Conservation (phyloP, 2,888 invertebrate species). For the Luperina testacea region DNA sequence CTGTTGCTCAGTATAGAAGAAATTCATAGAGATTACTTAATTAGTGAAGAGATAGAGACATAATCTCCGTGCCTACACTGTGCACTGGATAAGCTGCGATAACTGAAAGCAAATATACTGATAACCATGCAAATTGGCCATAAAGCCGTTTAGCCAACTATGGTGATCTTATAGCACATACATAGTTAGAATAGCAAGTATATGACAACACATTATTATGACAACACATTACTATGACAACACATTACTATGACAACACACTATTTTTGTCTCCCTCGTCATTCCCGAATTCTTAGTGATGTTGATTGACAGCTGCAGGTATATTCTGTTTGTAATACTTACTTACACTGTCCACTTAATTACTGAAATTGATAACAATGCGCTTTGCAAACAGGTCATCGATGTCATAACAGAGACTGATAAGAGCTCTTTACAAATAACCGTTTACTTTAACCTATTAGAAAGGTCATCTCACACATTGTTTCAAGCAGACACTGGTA, state of each 20-base stretch:
- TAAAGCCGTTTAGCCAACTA: not conserved
- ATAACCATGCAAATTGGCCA: constrained; percentile 6
- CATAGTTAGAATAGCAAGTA: not conserved
- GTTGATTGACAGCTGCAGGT: not conserved
- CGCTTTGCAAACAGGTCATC: constrained; percentile 5
- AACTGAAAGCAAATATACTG: not conserved
- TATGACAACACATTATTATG: too few species aligned
- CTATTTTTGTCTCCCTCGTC: too few species aligned
- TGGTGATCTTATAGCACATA: not conserved
- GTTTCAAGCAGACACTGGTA: constrained; percentile 10
- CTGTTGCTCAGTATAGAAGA: constrained; percentile 18
- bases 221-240: not conserved
- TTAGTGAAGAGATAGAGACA: not conserved
- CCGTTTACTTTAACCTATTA: constrained; percentile 16
- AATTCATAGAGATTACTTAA: not conserved
- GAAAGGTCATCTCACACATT: constrained; percentile 39
- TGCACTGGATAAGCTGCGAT: not conserved
- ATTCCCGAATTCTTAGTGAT: not conserved
- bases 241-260: too few species aligned
- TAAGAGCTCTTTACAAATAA: constrained; percentile 33
- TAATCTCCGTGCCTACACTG: not conserved
- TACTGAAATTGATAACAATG: constrained; percentile 21
- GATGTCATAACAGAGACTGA: constrained; percentile 18
- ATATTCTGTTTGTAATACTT: not conserved
- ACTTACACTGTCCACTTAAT: constrained; percentile 6